Percentiles rank a stretch among this genome's conserved stretches.
Evolutionary conservation across 1,140 invertebrate species (phyloP).

Genomic region (Coelopa frigida): DNA sequence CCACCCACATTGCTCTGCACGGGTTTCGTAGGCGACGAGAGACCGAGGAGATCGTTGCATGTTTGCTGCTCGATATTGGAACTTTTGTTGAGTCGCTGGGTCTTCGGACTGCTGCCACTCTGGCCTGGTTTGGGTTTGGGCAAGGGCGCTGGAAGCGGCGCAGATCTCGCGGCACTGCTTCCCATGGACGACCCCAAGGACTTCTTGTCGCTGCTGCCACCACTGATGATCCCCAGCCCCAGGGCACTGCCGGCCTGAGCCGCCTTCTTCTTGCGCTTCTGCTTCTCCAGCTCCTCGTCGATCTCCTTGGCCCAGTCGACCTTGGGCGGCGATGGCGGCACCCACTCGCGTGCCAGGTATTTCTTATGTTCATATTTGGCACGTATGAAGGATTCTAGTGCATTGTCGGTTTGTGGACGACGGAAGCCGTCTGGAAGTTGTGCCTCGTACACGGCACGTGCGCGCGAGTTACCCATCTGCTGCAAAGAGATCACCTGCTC

Average conservation of each 20-base stretch:
- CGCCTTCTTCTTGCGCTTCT: constrained; percentile 71
- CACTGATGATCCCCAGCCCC: constrained; percentile 21
- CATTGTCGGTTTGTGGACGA: constrained; percentile 88
- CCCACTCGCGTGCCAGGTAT: constrained; percentile 95
- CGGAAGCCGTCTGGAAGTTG: constrained; percentile 92
- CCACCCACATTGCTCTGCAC: constrained; percentile 14
- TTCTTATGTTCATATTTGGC: constrained; percentile 98
- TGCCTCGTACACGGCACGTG: constrained; percentile 94
- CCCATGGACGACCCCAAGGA: constrained; percentile 25
- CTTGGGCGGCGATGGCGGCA: constrained; percentile 75
- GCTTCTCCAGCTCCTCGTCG: constrained; percentile 75
- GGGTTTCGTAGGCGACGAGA: constrained; percentile 45
- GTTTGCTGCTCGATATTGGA: too few relatives aligned
- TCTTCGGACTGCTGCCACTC: constrained; percentile 61
- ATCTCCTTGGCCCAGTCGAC: constrained; percentile 80
- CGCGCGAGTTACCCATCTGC: constrained; percentile 97
- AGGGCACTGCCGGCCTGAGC: constrained; percentile 44
- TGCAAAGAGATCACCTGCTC: constrained; percentile 91
- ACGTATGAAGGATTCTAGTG: constrained; percentile 89
- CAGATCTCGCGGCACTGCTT: constrained; percentile 21
- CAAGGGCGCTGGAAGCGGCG: constrained; percentile 45
- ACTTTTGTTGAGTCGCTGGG: constrained; percentile 45
- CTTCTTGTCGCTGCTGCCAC: constrained; percentile 45
- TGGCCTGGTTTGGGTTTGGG: constrained; percentile 45
- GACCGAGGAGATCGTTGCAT: constrained; percentile 47